These are phyloP conservation scores for Clarias magur DNA, from an alignment of 2,113 vertebrate genomes.

Conservation along the genomic window DNA sequence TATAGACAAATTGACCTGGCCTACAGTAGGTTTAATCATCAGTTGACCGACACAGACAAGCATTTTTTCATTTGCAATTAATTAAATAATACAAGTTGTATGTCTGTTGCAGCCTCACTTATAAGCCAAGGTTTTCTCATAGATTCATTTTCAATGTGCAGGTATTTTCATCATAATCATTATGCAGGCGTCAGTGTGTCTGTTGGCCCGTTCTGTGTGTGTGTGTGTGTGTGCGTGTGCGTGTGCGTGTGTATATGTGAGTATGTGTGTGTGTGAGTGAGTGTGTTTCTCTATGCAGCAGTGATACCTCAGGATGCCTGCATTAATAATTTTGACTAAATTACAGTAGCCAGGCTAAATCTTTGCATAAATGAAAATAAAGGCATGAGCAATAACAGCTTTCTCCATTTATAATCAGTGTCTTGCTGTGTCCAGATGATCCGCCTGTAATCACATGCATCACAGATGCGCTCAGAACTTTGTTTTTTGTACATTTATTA, in stretches of 20 bases:
- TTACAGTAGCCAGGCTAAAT: conserved; percentile 21
- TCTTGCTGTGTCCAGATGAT: conserved; percentile 20
- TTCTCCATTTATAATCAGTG: conserved; percentile 24
- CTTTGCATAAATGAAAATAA: conserved; percentile 15
- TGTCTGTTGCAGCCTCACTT: background rate
- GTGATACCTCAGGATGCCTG: conserved; percentile 1
- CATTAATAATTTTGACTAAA: conserved; percentile 41
- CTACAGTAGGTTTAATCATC: background rate
- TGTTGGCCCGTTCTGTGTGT: background rate
- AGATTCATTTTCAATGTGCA: conserved; percentile 15
- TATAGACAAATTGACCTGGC: background rate
- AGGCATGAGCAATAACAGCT: conserved; percentile 29
- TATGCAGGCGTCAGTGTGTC: background rate
- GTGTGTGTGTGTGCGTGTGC: conserved; percentile 33
- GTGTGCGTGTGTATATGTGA: background rate
- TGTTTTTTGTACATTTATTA: background rate
- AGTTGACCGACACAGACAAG: background rate
- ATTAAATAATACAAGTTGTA: conserved; percentile 12
- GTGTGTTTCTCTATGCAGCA: conserved; percentile 25
- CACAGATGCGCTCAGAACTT: conserved; percentile 3
- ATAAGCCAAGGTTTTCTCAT: conserved; percentile 6
- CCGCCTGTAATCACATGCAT: background rate
- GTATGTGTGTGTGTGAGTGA: background rate
- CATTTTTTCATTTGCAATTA: conserved; percentile 10
- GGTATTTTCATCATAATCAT: conserved; percentile 8